phyloP scores from a whole-genome alignment of 2,888 invertebrate species.

The Hydraecia micacea region DNA sequence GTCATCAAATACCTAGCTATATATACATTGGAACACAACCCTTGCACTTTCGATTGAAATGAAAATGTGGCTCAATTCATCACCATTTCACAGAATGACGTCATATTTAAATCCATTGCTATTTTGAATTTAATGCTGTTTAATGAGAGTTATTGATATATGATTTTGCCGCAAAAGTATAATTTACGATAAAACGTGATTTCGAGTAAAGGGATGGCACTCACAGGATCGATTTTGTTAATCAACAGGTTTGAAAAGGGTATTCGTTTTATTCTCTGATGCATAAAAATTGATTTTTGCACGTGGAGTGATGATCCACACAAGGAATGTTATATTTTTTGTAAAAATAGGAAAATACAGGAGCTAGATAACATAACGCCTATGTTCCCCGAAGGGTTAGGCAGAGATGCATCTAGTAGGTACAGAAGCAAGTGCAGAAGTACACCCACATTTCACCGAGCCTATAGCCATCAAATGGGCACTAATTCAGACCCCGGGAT shows the following conservation, averaged over 20 bases:
- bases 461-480: not conserved
- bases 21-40: not conserved
- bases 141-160: constrained; percentile 44
- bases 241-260: constrained; percentile 17
- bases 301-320: not conserved
- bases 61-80: constrained; percentile 12
- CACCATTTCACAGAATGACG: constrained; percentile 11
- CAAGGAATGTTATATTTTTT: not conserved
- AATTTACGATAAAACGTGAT: constrained; percentile 6
- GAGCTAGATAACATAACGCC: not conserved
- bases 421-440: not conserved
- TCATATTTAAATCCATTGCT: constrained; percentile 9
- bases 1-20: constrained; percentile 2
- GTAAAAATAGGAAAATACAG: not conserved
- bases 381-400: not conserved
- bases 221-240: constrained; percentile 1
- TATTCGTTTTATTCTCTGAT: constrained; percentile 1
- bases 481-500: too few relatives aligned
- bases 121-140: constrained; percentile 25
- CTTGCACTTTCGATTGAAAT: not conserved
- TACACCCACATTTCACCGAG: not conserved
- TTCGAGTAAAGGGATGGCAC: not conserved
- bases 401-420: not conserved
- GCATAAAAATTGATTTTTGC: not conserved
- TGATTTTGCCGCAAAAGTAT: constrained; percentile 25